phyloP scores from a whole-genome alignment of 2,888 invertebrate species.

The Catocala sponsa region DNA sequence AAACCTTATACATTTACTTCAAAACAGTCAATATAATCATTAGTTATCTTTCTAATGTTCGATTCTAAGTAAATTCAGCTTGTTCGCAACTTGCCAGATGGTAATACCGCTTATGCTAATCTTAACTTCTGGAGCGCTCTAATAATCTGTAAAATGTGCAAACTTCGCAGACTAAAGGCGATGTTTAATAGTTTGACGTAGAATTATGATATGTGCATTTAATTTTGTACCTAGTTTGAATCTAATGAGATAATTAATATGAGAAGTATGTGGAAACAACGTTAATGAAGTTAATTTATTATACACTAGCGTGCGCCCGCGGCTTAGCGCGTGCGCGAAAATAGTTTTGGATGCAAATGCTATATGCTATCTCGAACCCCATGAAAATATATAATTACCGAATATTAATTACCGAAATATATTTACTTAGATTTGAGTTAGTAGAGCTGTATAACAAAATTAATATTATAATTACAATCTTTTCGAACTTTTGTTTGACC shows the following conservation, averaged over 20 bases:
- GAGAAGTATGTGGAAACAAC: neutral
- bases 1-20: neutral
- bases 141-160: slow-evolving; percentile 10
- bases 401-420: too few species aligned
- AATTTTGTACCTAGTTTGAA: neutral
- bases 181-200: slow-evolving; percentile 8
- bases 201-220: slow-evolving; percentile 3
- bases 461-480: too few species aligned
- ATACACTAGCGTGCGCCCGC: too few species aligned
- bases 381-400: too few species aligned
- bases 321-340: too few species aligned
- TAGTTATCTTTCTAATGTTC: neutral
- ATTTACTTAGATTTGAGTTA: too few species aligned
- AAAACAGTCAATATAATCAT: neutral
- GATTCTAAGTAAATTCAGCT: slow-evolving; percentile 1
- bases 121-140: neutral
- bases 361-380: too few species aligned
- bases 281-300: too few species aligned
- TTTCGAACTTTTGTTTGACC: too few species aligned
- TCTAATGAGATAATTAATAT: neutral
- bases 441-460: too few species aligned
- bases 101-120: slow-evolving; percentile 6
- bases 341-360: too few species aligned
- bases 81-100: slow-evolving; percentile 2
- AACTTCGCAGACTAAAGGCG: slow-evolving; percentile 10